A percentile compares a stretch with the other conserved stretches of the same genome.
Evolutionary conservation across 2,888 invertebrate genomes (phyloP).

Genomic region (Caradrina kadenii): DNA sequence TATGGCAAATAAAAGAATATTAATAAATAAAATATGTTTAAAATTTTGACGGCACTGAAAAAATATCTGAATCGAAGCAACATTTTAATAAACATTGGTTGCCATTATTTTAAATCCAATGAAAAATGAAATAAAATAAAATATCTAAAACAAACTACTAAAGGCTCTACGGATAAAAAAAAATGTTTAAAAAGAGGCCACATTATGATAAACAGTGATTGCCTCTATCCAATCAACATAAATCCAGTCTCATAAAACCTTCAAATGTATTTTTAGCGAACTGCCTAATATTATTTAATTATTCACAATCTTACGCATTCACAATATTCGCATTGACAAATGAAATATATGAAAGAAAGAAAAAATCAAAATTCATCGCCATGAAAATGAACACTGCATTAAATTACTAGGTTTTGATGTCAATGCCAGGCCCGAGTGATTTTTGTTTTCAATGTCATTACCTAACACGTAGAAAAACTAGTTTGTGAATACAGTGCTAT

Average conservation of each 20-base stretch:
- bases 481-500: conserved; percentile 6
- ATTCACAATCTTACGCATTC: neutral
- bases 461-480: neutral
- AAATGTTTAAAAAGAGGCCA: too few relatives aligned
- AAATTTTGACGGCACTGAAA: too few relatives aligned
- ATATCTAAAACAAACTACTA: too few relatives aligned
- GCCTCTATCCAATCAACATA: neutral
- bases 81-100: too few relatives aligned
- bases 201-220: too few relatives aligned
- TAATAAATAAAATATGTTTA: too few relatives aligned
- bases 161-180: too few relatives aligned
- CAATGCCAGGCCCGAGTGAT: conserved; percentile 33
- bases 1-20: too few relatives aligned
- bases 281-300: neutral
- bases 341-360: neutral
- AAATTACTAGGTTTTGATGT: conserved; percentile 44
- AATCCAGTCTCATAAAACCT: neutral
- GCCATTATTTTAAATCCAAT: too few relatives aligned
- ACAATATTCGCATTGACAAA: neutral
- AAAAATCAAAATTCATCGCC: neutral
- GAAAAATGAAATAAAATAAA: too few relatives aligned
- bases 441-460: conserved; percentile 43
- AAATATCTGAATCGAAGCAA: too few relatives aligned
- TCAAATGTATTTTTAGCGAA: neutral
- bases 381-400: conserved; percentile 11